Evolutionary conservation across 2,797 vertebrate genomes (phyloP).

Genomic region (Champsocephalus gunnari): DNA sequence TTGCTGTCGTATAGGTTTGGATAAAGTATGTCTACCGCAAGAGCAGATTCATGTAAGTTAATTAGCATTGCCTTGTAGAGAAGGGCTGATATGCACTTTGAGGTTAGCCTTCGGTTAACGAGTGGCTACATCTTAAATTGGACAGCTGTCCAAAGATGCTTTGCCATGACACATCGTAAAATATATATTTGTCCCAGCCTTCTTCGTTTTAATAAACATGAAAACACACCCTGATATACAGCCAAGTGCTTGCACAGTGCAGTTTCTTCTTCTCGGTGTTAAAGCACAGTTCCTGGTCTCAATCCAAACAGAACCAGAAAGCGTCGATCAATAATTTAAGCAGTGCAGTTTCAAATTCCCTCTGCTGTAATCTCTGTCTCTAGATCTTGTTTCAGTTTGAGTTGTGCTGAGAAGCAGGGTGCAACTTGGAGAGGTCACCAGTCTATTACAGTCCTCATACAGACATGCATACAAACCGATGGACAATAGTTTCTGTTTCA

Average conservation of each 20-base stretch:
- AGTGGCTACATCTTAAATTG: not conserved
- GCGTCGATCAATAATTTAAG: constrained; percentile 71
- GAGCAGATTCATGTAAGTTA: not conserved
- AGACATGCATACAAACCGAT: not conserved
- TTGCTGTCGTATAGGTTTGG: rapidly evolving
- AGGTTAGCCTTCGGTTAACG: constrained; percentile 44
- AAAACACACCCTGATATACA: not conserved
- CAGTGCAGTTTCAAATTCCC: constrained; percentile 51
- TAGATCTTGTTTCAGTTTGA: constrained; percentile 50
- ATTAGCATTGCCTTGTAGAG: not conserved
- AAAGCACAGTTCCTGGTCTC: constrained; percentile 6
- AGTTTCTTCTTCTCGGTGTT: not conserved
- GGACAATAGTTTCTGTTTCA: not conserved
- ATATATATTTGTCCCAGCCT: not conserved
- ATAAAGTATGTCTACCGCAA: not conserved
- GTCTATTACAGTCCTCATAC: not conserved
- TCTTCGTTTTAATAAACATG: not conserved
- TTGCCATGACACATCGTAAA: not conserved
- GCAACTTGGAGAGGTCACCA: not conserved
- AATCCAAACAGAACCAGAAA: constrained; percentile 14
- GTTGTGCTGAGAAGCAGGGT: constrained; percentile 4
- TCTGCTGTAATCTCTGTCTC: constrained; percentile 15
- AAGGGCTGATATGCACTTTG: constrained; percentile 1
- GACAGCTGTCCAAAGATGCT: constrained; percentile 4
- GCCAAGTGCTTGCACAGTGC: not conserved